Evolutionary conservation across 2,888 invertebrate species (phyloP), one percentile per base, ranked within the genome.

Genomic region (Apocheima hispidaria): DNA sequence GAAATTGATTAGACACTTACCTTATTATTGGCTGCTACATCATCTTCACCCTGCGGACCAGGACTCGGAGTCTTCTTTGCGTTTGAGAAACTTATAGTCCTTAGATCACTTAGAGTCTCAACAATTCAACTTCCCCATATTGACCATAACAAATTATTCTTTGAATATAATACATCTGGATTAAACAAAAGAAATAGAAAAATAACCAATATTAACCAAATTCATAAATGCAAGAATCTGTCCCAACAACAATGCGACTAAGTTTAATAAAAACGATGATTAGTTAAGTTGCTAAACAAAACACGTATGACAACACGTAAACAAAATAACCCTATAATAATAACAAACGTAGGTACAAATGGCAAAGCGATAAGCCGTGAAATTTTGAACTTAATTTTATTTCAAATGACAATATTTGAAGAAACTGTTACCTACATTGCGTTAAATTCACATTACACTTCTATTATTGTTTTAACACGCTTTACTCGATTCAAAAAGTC

Each of bases 371-470:
- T 73, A 73, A 70, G 73, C 73, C 60, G 68, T 71, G 71, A 80
- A 75, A 77, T 75, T 62, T 41, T 60, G 76, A 79, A 77, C 30
- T 30, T 6, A 36, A 36, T 75, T 78, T 80, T 75, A 73, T 82
- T 81, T 75, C 60, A 73, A 79, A 81, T 71, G 71, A 73, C 69
- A 77, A 66, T 77, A 73, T 63, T 18, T 2, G 70, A 65, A 66
- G 56, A 54, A 52, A 70, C 62, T 65, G 53, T 71, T 75, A 91
- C 92, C 86, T 91, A 92, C 91, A 90, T 92, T 82, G 82, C 87
- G 84, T 77, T 80, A 81, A 85, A 86, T 84, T 87, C 89, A 89
- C 88, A 88, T 88, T 85, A 87, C 89, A 90, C 88, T 85, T 77
- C 68, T 70, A 74, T 77, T 78, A 77, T 63, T 78, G 72, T 66